These are phyloP conservation scores for Diplodus sargus DNA, from an alignment of 2,797 vertebrate genomes.

Conservation along the genomic window DNA sequence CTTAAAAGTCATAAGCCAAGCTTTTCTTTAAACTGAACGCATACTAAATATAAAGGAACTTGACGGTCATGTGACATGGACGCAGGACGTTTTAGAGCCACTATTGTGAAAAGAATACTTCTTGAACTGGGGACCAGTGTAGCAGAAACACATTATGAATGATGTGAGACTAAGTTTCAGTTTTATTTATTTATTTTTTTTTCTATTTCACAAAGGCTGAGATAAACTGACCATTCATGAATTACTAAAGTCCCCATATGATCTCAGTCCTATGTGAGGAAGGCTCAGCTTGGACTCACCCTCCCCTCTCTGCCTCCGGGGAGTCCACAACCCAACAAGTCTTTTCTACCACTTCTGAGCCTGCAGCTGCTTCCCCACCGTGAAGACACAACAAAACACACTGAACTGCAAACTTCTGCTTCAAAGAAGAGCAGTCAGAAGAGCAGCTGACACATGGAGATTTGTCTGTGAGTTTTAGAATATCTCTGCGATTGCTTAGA, in stretches of 20 bases:
- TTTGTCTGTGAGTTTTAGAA: not conserved
- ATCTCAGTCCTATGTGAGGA: slow-evolving; percentile 4
- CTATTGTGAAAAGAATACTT: too few relatives aligned
- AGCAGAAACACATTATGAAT: too few relatives aligned
- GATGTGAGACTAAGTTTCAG: too few relatives aligned
- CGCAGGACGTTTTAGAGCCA: too few relatives aligned
- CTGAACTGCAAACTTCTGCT: not conserved
- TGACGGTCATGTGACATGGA: too few relatives aligned
- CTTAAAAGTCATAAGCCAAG: too few relatives aligned
- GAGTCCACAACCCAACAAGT: slow-evolving; percentile 24
- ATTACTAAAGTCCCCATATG: not conserved
- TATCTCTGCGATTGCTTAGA: not conserved
- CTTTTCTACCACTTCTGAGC: slow-evolving; percentile 44
- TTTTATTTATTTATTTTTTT: too few relatives aligned
- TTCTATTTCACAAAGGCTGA: too few relatives aligned
- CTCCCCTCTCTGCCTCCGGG: slow-evolving; percentile 1
- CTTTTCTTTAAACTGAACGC: too few relatives aligned
- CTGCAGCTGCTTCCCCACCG: slow-evolving; percentile 41
- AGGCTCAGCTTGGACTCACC: slow-evolving; percentile 1
- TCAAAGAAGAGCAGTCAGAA: not conserved
- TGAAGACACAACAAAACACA: slow-evolving; percentile 24
- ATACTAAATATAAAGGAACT: too few relatives aligned
- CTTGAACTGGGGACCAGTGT: too few relatives aligned
- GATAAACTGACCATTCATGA: not conserved
- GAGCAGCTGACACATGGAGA: not conserved